phyloP scores from a whole-genome alignment of 2,888 invertebrate species.

The Andricus quercusramuli region DNA sequence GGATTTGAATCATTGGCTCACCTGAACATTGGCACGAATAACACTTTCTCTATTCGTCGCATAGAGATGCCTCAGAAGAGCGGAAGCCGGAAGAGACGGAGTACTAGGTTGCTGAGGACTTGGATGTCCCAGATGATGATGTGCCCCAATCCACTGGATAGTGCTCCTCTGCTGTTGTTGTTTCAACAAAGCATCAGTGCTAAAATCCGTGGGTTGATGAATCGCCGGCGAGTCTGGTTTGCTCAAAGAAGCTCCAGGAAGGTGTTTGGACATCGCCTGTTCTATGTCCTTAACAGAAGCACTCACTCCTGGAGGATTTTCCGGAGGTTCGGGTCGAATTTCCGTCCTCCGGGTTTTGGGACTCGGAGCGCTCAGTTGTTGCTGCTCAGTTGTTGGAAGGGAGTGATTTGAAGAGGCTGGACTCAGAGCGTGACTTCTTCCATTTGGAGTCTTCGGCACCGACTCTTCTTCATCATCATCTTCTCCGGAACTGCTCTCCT shows the following conservation, averaged over 20 bases:
- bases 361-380: slow-evolving; percentile 72
- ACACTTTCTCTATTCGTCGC: slow-evolving; percentile 94
- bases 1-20: neutral
- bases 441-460: slow-evolving; percentile 77
- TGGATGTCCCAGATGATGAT: slow-evolving; percentile 83
- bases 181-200: slow-evolving; percentile 90
- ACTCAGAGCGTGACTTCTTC: slow-evolving; percentile 80
- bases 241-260: slow-evolving; percentile 82
- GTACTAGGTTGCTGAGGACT: slow-evolving; percentile 82
- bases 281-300: slow-evolving; percentile 94
- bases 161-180: slow-evolving; percentile 89
- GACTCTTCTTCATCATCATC: slow-evolving; percentile 79
- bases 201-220: slow-evolving; percentile 92
- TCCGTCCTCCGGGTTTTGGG: slow-evolving; percentile 71
- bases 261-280: slow-evolving; percentile 97
- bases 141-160: slow-evolving; percentile 96
- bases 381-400: slow-evolving; percentile 74
- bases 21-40: slow-evolving; percentile 90
- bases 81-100: slow-evolving; percentile 90
- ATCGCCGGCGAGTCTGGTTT: slow-evolving; percentile 80
- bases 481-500: slow-evolving; percentile 80
- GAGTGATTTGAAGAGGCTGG: slow-evolving; percentile 84
- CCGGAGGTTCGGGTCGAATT: slow-evolving; percentile 52
- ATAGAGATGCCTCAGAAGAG: slow-evolving; percentile 94
- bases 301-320: slow-evolving; percentile 68